Base-by-base conservation (phyloP, 2,797 vertebrate genomes). In the Cephalopachus bancanus region DNA sequence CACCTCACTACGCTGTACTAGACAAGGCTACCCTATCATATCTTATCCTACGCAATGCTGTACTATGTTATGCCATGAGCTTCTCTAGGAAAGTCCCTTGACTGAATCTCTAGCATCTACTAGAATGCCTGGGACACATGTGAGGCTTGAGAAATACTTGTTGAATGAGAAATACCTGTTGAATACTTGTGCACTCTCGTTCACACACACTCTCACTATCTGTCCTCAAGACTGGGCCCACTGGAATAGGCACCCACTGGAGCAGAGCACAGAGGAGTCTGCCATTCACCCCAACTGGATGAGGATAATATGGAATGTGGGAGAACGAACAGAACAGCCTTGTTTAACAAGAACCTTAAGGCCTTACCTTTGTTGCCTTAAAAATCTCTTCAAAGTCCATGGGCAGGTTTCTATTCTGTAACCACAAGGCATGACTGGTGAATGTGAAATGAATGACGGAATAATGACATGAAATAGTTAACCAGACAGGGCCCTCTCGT, bases 401-500 rank as follows among this genome's bases (percentile, higher is more conserved):
- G 78, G 98, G 98, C 97, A 98, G 97, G 97, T 98, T 98, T 98
- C 98, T 98, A 98, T 99, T 99, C 99, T 99, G 98, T 97, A 99
- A 99, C 98, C 99, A 98, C 95, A 99, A 99, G 98, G 99, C 95
- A 98, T 90, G 98, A 98, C 96, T 96, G 97, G 98, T 98, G 98
- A 99, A 85, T 97, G 98, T 98, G 98, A 98, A 97, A 98, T 98
- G 98, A 98, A 97, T 53, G 96, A 98, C 98, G 98, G 97, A 51
- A 53, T 22, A n/a, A 53, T 55, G 92, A 78, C 17, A 71, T 0
- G 65, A 76, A 89, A 96, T 22, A 20, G 64, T 80, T 75, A 92
- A 62, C 37, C 44, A 76, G 92, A 64, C 20, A 64, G 75, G 79
- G 96, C 95, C 60, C 84, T 96, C 85, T 96, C 93, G 76, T 78